phyloP scores from a whole-genome alignment of 2,113 vertebrate genomes.

The Tinamus guttatus region DNA sequence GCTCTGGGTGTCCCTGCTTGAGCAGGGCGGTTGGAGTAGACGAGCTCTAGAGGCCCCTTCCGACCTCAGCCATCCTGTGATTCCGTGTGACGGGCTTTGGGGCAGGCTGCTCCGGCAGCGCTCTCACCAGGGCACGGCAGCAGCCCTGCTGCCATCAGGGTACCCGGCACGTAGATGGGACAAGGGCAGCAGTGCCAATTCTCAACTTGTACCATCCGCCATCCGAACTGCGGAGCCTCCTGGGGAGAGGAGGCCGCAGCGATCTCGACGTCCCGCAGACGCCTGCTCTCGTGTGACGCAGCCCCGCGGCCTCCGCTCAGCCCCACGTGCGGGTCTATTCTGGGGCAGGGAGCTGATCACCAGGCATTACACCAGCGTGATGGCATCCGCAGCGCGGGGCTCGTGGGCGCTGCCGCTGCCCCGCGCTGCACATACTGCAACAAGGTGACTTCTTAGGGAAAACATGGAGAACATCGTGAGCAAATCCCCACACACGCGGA shows the following conservation, averaged over 20 bases:
- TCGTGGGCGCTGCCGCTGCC: not conserved
- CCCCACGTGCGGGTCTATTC: not conserved
- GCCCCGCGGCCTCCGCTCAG: no score
- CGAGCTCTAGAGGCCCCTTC: no score
- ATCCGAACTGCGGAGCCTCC: accelerated
- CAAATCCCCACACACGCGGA: not conserved
- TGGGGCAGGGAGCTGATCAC: not conserved
- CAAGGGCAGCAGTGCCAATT: not conserved
- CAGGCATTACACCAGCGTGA: accelerated
- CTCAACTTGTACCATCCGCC: not conserved
- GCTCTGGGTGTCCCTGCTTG: no score
- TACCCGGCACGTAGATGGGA: not conserved
- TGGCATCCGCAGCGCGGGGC: not conserved
- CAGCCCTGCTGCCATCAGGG: not conserved
- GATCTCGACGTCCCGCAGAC: not conserved
- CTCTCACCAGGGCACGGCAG: no score
- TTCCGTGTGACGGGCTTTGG: not conserved
- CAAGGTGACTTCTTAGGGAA: not conserved
- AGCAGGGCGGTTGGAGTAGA: no score
- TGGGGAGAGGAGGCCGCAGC: accelerated
- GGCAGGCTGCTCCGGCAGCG: not conserved
- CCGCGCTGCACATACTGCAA: accelerated
- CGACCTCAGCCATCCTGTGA: no score
- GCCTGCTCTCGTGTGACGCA: accelerated
- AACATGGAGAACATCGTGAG: not conserved